These are phyloP conservation scores for Hylaeus anthracinus DNA, from an alignment of 1,140 invertebrate genomes.

Conservation along the genomic window DNA sequence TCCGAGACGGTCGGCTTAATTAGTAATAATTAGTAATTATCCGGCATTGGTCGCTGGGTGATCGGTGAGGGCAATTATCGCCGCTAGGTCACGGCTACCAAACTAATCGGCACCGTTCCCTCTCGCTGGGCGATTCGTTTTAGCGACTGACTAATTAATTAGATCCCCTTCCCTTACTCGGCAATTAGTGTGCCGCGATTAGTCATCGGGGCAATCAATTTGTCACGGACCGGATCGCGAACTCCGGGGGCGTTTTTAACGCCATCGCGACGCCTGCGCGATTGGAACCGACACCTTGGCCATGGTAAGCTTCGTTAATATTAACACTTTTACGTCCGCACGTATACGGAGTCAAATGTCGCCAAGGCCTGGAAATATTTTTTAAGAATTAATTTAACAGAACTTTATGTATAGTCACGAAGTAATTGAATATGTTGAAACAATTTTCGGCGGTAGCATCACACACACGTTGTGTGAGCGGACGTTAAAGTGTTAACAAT, in stretches of 20 bases:
- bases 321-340: too few relatives aligned
- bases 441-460: too few relatives aligned
- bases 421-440: too few relatives aligned
- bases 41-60: slow-evolving; percentile 49
- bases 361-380: too few relatives aligned
- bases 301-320: not conserved
- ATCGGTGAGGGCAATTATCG: slow-evolving; percentile 68
- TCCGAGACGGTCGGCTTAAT: slow-evolving; percentile 69
- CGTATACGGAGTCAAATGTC: too few relatives aligned
- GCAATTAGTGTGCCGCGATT: slow-evolving; percentile 61
- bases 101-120: slow-evolving; percentile 46
- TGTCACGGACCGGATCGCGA: slow-evolving; percentile 36
- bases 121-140: not conserved
- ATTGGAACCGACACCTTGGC: too few relatives aligned
- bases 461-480: too few relatives aligned
- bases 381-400: too few relatives aligned
- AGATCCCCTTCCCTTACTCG: slow-evolving; percentile 1
- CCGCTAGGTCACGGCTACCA: slow-evolving; percentile 38
- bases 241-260: slow-evolving; percentile 11
- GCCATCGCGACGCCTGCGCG: not conserved
- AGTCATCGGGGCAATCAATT: slow-evolving; percentile 60
- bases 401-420: too few relatives aligned
- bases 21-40: slow-evolving; percentile 74
- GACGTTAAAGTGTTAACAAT: too few relatives aligned
- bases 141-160: slow-evolving; percentile 62